Percentiles rank a stretch among this genome's conserved stretches.
Evolutionary conservation across 1,140 invertebrate genomes (phyloP).

Genomic region (Fopius arisanus): DNA sequence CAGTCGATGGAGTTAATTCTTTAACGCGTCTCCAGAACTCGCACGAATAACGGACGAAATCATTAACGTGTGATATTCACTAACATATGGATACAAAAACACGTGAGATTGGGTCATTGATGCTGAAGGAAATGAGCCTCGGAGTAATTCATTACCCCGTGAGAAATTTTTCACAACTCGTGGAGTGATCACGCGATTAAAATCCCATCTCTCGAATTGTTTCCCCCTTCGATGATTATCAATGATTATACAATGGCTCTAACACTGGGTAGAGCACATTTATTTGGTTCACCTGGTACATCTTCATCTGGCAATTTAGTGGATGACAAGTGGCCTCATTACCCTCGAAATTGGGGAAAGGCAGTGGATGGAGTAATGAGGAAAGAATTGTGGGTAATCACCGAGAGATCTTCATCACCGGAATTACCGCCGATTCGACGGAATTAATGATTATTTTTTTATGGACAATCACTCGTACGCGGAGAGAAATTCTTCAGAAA

Average conservation of each 20-base stretch:
- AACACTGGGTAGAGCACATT: neutral
- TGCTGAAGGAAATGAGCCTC: neutral
- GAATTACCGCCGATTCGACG: no score
- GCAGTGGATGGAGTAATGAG: neutral
- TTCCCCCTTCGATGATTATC: neutral
- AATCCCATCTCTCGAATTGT: neutral
- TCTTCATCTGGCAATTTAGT: neutral
- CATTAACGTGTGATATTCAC: constrained; percentile 22
- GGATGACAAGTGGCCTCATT: neutral
- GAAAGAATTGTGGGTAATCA: no score
- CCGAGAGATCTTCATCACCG: no score
- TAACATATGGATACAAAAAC: neutral
- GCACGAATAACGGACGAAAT: constrained; percentile 30
- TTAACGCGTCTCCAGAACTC: constrained; percentile 15
- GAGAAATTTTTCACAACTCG: neutral
- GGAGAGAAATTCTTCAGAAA: no score
- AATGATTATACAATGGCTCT: neutral
- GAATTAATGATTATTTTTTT: no score
- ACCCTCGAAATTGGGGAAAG: neutral
- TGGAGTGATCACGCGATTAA: neutral
- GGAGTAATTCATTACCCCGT: constrained; percentile 15
- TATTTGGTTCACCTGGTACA: neutral
- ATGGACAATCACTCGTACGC: no score
- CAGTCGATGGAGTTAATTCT: neutral
- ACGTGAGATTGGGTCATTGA: neutral